Evolutionary conservation across 2,113 vertebrate genomes (phyloP).

Genomic region (Poeciliopsis retropinna): DNA sequence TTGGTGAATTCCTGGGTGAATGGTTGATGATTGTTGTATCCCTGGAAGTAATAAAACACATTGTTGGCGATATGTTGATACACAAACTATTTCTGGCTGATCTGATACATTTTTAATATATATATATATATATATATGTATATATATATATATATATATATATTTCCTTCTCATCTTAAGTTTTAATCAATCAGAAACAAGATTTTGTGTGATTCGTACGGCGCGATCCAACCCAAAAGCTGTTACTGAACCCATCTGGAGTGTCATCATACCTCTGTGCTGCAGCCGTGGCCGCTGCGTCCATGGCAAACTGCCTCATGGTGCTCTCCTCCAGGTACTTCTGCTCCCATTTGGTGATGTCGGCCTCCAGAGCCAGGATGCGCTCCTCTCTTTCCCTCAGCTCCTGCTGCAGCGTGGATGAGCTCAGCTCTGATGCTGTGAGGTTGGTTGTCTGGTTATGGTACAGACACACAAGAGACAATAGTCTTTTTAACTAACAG

Average conservation of each 20-base stretch:
- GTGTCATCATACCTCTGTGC: conserved; percentile 82
- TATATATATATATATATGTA: no score
- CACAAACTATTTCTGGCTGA: no score
- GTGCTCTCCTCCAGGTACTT: conserved; percentile 97
- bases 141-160: no score
- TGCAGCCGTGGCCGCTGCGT: conserved; percentile 92
- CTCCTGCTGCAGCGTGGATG: conserved; percentile 84
- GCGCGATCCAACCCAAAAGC: background rate
- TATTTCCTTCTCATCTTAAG: no score
- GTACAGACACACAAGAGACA: conserved; percentile 57
- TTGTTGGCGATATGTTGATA: background rate
- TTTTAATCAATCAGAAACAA: no score
- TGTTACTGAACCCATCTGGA: background rate
- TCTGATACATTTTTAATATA: no score
- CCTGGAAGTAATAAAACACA: conserved; percentile 57
- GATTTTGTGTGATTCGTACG: no score
- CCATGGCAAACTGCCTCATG: conserved; percentile 98
- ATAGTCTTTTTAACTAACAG: background rate
- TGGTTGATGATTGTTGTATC: conserved; percentile 98
- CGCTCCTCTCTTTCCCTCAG: conserved; percentile 93
- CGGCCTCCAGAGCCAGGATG: conserved; percentile 93
- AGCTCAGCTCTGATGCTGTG: conserved; percentile 69
- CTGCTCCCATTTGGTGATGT: conserved; percentile 99
- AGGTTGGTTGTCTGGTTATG: conserved; percentile 47
- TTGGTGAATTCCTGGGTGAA: conserved; percentile 90